These are phyloP conservation scores for Sterna hirundo DNA, from an alignment of 2,113 vertebrate species.

Conservation along the genomic window DNA sequence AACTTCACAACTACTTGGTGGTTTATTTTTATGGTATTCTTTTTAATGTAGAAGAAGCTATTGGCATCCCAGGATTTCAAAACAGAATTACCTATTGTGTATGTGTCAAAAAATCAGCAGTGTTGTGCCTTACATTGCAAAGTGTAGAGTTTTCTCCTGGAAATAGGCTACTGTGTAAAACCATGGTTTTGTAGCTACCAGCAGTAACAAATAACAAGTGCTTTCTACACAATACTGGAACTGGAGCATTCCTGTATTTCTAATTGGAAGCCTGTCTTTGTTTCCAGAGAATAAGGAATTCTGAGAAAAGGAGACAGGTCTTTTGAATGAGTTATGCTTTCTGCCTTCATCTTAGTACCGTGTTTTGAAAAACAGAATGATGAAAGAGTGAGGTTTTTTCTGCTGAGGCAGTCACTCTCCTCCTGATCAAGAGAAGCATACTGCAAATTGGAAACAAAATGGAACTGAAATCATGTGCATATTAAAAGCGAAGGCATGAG, in stretches of 20 bases:
- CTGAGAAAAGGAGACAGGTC: not conserved
- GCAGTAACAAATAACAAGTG: slow-evolving; percentile 18
- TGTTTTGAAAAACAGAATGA: not conserved
- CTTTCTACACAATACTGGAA: not conserved
- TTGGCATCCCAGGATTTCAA: not conserved
- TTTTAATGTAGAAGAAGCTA: not conserved
- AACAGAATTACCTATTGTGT: not conserved
- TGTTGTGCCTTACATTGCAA: not conserved
- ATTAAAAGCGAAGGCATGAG: not conserved
- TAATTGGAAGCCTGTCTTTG: not conserved
- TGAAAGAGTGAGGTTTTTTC: not conserved
- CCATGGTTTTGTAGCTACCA: not conserved
- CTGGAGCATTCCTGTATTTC: not conserved
- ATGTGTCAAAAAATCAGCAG: not conserved
- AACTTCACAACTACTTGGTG: not conserved
- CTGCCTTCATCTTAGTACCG: not conserved
- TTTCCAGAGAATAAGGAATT: not conserved
- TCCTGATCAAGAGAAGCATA: not conserved
- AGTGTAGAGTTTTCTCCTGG: not conserved
- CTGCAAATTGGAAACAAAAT: slow-evolving; percentile 30
- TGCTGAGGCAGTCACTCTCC: not conserved
- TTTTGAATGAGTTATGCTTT: not conserved
- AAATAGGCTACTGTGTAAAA: slow-evolving; percentile 30
- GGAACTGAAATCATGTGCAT: not conserved
- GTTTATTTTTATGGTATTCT: not conserved